Conservation (phyloP, 2,888 invertebrate genomes). For the Clunio marinus region DNA sequence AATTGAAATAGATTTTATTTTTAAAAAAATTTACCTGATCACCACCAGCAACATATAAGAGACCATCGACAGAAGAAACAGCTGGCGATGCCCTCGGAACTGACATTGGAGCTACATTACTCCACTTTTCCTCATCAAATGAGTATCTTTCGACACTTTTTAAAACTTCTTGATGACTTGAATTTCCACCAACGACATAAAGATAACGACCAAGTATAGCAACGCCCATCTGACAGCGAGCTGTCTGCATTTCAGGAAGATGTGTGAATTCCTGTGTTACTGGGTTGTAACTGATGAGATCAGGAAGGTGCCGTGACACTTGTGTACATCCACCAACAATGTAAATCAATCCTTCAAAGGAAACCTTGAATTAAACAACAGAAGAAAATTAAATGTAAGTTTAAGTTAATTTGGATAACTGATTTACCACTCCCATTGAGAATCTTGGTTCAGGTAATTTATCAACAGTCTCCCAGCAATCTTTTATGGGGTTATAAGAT, state of each 20-base stretch:
- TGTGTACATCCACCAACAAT: slow-evolving; percentile 87
- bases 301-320: slow-evolving; percentile 71
- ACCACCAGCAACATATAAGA: slow-evolving; percentile 80
- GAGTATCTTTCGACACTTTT: slow-evolving; percentile 71
- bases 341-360: slow-evolving; percentile 63
- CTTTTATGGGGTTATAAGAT: slow-evolving; percentile 73
- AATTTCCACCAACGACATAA: slow-evolving; percentile 85
- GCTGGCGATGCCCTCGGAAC: slow-evolving; percentile 77
- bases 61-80: slow-evolving; percentile 77
- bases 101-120: slow-evolving; percentile 66
- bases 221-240: slow-evolving; percentile 84
- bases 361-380: slow-evolving; percentile 18
- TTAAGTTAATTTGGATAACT: slow-evolving; percentile 45
- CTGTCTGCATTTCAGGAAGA: slow-evolving; percentile 72
- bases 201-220: slow-evolving; percentile 72
- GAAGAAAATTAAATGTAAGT: slow-evolving; percentile 16
- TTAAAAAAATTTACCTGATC: slow-evolving; percentile 66
- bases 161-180: slow-evolving; percentile 72
- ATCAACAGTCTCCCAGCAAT: slow-evolving; percentile 73
- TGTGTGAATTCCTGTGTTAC: slow-evolving; percentile 73
- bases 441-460: slow-evolving; percentile 80
- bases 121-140: slow-evolving; percentile 62
- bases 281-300: slow-evolving; percentile 75
- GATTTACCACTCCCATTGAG: slow-evolving; percentile 84
- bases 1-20: slow-evolving; percentile 10